phyloP scores from a whole-genome alignment of 2,797 vertebrate species.

The Macrochelys suwanniensis region DNA sequence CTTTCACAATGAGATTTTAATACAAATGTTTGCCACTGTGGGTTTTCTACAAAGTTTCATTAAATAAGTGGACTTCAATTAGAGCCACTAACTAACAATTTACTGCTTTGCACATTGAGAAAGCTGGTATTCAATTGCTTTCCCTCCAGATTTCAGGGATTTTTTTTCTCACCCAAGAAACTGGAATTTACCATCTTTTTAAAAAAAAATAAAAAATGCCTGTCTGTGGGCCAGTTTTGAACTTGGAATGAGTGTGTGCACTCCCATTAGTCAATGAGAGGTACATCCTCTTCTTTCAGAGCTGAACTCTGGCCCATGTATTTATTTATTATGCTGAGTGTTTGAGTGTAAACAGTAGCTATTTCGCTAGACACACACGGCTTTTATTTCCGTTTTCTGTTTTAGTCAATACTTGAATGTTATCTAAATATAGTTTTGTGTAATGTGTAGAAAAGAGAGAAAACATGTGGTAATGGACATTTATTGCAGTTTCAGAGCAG shows the following conservation, averaged over 20 bases:
- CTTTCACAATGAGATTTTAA: neutral
- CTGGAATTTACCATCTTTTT: neutral
- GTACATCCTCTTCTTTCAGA: neutral
- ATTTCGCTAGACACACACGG: neutral
- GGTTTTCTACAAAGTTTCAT: conserved; percentile 24
- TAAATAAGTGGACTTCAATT: neutral
- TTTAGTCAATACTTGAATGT: conserved; percentile 32
- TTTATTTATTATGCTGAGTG: neutral
- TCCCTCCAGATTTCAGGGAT: neutral
- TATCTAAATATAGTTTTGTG: conserved; percentile 15
- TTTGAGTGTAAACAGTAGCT: neutral
- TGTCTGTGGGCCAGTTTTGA: neutral
- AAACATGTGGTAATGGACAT: conserved; percentile 36
- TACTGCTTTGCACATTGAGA: neutral
- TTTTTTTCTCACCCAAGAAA: neutral
- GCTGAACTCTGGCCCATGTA: neutral
- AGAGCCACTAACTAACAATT: neutral
- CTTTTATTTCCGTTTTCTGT: conserved; percentile 18
- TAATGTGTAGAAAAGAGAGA: neutral
- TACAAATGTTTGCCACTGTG: neutral
- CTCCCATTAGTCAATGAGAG: conserved; percentile 2
- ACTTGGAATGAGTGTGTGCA: neutral
- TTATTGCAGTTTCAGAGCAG: conserved; percentile 38
- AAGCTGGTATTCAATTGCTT: neutral
- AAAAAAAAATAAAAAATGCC: neutral